Conservation (phyloP, 2,113 vertebrate genomes). For the Leucosticte australis region DNA sequence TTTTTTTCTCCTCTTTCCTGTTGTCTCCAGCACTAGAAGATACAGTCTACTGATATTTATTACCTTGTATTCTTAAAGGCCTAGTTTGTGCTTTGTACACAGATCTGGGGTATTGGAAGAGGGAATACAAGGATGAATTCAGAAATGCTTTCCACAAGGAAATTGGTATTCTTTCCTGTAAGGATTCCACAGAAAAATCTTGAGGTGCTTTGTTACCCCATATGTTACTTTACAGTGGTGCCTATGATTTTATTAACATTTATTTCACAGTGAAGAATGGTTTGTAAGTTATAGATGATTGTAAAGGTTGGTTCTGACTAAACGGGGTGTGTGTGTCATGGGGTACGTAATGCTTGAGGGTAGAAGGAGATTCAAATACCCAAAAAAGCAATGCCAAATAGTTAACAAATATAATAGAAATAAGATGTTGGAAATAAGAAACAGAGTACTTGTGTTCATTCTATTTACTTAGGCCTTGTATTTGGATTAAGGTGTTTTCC, state of each 20-base stretch:
- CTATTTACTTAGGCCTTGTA: neutral
- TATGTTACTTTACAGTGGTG: neutral
- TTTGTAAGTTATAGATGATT: neutral
- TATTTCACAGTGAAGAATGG: neutral
- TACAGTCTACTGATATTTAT: neutral
- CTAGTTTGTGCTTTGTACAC: neutral
- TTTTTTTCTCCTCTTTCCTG: rapidly evolving
- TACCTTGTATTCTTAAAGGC: neutral
- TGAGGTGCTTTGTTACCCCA: neutral
- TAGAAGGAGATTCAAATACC: neutral
- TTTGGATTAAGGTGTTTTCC: neutral
- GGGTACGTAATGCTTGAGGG: neutral
- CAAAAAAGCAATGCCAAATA: neutral
- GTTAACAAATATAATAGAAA: neutral
- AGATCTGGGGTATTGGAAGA: neutral
- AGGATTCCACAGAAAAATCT: neutral
- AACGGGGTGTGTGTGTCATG: neutral
- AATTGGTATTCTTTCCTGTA: neutral
- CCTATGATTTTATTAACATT: neutral
- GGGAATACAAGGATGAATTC: neutral
- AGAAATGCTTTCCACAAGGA: neutral
- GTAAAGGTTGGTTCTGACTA: neutral
- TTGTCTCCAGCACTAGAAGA: neutral
- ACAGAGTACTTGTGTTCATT: neutral
- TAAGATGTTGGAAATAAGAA: neutral